phyloP scores from a whole-genome alignment of 2,113 vertebrate species.

The Platycercus adscitus region DNA sequence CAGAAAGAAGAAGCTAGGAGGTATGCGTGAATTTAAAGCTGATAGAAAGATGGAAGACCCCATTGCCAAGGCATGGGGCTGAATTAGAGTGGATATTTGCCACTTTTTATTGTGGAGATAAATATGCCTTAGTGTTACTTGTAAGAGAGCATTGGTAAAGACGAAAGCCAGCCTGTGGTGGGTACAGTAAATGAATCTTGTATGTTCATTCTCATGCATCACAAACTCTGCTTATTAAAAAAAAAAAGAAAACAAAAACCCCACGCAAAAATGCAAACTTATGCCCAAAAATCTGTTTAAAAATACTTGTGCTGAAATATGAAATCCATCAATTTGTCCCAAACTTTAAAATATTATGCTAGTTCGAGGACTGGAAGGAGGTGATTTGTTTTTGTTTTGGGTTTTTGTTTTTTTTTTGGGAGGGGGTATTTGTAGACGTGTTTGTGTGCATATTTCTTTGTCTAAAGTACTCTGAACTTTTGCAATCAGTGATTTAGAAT shows the following conservation, averaged over 20 bases:
- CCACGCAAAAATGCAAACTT: not conserved
- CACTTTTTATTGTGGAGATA: not conserved
- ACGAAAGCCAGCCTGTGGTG: not conserved
- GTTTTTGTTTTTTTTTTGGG: accelerated
- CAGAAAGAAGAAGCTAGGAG: conserved; percentile 97
- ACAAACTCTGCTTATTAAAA: not conserved
- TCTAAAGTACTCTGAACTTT: not conserved
- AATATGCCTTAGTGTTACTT: not conserved
- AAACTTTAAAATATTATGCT: not conserved
- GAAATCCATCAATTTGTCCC: not conserved
- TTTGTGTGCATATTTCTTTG: not conserved
- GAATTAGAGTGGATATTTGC: not conserved
- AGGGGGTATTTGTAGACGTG: not conserved
- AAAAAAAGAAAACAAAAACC: not conserved
- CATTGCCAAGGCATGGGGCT: not conserved
- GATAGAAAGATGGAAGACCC: not conserved
- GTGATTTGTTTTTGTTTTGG: no score
- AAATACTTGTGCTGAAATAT: not conserved
- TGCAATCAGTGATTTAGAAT: not conserved
- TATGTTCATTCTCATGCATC: not conserved
- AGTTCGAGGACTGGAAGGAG: not conserved
- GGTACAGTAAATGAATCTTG: not conserved
- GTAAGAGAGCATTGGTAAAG: not conserved
- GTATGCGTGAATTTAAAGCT: conserved; percentile 66
- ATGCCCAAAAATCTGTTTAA: not conserved